Base-by-base conservation (phyloP, 2,797 vertebrate genomes). In the Pempheris klunzingeri region DNA sequence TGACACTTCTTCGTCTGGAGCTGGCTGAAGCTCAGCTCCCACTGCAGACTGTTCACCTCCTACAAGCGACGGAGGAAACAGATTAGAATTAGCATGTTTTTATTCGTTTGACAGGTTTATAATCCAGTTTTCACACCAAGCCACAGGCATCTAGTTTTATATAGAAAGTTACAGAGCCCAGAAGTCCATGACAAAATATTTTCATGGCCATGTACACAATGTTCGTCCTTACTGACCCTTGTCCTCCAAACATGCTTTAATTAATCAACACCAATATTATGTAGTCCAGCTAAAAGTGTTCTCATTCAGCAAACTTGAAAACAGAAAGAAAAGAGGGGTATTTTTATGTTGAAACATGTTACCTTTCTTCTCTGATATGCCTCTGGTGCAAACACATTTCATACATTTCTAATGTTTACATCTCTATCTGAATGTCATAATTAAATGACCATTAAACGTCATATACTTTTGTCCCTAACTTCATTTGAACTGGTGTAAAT, bases 11-110 rank as follows among this genome's bases (percentile, higher is more conserved):
- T 97, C 91, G 96, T 94, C 91, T 96, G 96, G 72, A 94, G 93
- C 85, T 98, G 96, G 87, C 94, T 96, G 92, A 97, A 97, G 84
- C 96, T 95, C 61, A 97, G 96, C 92, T 98, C 96, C 97, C 97
- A 99, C 59, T 97, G 97, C 83, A 98, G 78, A 57, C 93, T 91
- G 91, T 96, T 98, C 77, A 98, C 96, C 90, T 99, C 97, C 98
- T 98, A 81, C 7, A 65, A 8, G 43, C 47, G 38, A 70, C 43
- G 20, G 7, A 66, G 18, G 22, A 12, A 44, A 18, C 50, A 65
- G 5, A 49, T 32, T 2, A 24, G 4, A 1, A 64, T 26, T 24
- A 7, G 28, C 0, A 67, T 13, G 28, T 38, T 46, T 36, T 18
- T 32, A 3, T 5, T 22, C 18, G 4, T 4, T 34, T 60, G 13